These are phyloP conservation scores for Atrina japonica DNA, from an alignment of 2,888 invertebrate genomes.

Conservation along the genomic window DNA sequence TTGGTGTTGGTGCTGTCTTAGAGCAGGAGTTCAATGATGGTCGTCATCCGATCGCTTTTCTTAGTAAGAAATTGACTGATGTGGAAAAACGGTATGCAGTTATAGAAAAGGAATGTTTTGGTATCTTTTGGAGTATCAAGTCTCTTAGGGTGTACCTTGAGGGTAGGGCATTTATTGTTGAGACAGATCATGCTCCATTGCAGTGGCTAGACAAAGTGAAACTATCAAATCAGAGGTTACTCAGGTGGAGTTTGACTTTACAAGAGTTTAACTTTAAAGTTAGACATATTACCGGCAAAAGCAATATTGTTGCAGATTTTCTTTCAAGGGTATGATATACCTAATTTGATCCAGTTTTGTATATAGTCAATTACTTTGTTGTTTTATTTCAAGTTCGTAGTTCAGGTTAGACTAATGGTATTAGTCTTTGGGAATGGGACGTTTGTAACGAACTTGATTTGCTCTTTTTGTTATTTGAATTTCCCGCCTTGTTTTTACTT, in stretches of 20 bases:
- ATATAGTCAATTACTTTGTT: too few species aligned
- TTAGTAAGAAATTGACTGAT: slow-evolving; percentile 50
- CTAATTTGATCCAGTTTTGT: too few species aligned
- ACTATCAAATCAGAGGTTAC: slow-evolving; percentile 20
- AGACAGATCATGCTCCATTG: slow-evolving; percentile 34
- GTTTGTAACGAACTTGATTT: too few species aligned
- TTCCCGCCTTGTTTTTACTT: too few species aligned
- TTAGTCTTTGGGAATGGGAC: too few species aligned
- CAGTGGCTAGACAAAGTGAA: slow-evolving; percentile 30
- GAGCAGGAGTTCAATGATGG: slow-evolving; percentile 41
- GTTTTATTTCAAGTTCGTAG: too few species aligned
- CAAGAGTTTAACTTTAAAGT: slow-evolving; percentile 26
- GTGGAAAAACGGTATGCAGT: slow-evolving; percentile 53
- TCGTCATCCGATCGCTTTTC: slow-evolving; percentile 55
- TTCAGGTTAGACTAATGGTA: too few species aligned
- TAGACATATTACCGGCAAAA: slow-evolving; percentile 11
- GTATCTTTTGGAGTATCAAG: slow-evolving; percentile 46
- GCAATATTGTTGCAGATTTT: slow-evolving; percentile 27
- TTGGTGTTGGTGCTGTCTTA: slow-evolving; percentile 61
- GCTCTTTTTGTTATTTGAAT: too few species aligned
- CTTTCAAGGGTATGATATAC: slow-evolving; percentile 12
- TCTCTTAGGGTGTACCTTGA: slow-evolving; percentile 25
- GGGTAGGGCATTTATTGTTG: slow-evolving; percentile 33
- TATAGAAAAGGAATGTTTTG: slow-evolving; percentile 57
- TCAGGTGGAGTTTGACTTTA: slow-evolving; percentile 30